phyloP scores from a whole-genome alignment of 2,113 vertebrate species.

The Malaclemys terrapin region DNA sequence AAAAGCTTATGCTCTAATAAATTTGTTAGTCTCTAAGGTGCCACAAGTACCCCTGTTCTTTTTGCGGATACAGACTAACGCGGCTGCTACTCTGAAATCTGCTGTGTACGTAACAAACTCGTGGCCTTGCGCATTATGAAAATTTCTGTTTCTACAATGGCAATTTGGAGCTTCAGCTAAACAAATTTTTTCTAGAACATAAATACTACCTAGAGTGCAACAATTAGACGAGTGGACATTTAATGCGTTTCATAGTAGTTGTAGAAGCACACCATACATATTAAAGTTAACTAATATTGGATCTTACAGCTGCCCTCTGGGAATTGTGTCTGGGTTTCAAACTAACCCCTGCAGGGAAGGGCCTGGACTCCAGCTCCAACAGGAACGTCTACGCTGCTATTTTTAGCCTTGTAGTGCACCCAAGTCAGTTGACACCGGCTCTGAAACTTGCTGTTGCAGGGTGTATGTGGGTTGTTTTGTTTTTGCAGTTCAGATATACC shows the following conservation, averaged over 20 bases:
- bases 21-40: too few relatives aligned
- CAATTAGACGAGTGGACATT: background rate
- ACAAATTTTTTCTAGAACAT: background rate
- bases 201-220: background rate
- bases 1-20: too few relatives aligned
- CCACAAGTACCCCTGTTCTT: too few relatives aligned
- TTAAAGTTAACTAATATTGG: background rate
- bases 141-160: background rate
- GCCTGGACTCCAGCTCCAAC: background rate
- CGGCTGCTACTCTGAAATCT: too few relatives aligned
- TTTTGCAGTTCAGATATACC: background rate
- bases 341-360: background rate
- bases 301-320: background rate
- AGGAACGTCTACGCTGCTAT: background rate
- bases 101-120: background rate
- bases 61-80: too few relatives aligned
- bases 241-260: background rate
- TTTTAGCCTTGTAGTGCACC: background rate
- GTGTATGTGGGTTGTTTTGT: background rate
- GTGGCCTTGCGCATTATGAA: background rate
- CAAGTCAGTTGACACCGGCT: background rate
- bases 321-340: background rate
- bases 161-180: background rate
- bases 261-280: background rate
- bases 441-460: background rate